Percentiles rank a stretch among this genome's conserved stretches.
Conservation (phyloP, 2,888 invertebrate genomes). For the Phoenoteleia sp. region DNA sequence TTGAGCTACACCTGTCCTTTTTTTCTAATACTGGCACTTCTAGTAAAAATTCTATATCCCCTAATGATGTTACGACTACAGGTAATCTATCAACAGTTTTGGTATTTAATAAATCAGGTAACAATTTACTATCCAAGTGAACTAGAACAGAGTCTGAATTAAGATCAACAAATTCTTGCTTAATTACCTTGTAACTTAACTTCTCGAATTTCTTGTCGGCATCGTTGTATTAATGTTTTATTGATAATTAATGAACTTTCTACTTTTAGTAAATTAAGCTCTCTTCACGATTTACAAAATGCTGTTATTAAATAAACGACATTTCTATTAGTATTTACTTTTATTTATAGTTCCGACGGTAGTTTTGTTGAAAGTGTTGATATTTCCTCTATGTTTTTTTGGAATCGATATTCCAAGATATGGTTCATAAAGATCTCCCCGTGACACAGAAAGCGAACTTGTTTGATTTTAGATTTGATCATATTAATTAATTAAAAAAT, state of each 20-base stretch:
- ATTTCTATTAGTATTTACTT: constrained; percentile 46
- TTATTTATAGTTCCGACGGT: constrained; percentile 28
- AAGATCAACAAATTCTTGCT: constrained; percentile 7
- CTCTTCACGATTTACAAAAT: constrained; percentile 22
- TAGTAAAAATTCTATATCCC: not conserved
- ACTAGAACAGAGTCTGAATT: not conserved
- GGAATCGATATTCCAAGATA: constrained; percentile 5
- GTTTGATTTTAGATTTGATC: too few species aligned
- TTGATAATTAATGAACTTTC: constrained; percentile 37
- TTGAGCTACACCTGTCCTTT: not conserved
- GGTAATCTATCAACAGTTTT: too few species aligned
- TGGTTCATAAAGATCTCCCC: constrained; percentile 44
- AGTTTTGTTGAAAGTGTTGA: constrained; percentile 16
- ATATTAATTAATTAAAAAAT: too few species aligned
- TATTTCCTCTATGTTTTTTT: constrained; percentile 33
- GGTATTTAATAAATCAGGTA: too few species aligned
- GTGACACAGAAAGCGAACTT: too few species aligned
- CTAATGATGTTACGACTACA: not conserved
- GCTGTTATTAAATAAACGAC: constrained; percentile 34
- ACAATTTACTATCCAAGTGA: constrained; percentile 52
- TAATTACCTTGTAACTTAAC: constrained; percentile 1
- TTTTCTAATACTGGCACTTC: not conserved
- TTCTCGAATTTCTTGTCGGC: constrained; percentile 32
- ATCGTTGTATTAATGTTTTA: constrained; percentile 24
- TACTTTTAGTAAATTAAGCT: constrained; percentile 16